Percentiles rank a stretch among this genome's conserved stretches.
Conservation (phyloP, 2,113 vertebrate species). For the Thermophis baileyi region DNA sequence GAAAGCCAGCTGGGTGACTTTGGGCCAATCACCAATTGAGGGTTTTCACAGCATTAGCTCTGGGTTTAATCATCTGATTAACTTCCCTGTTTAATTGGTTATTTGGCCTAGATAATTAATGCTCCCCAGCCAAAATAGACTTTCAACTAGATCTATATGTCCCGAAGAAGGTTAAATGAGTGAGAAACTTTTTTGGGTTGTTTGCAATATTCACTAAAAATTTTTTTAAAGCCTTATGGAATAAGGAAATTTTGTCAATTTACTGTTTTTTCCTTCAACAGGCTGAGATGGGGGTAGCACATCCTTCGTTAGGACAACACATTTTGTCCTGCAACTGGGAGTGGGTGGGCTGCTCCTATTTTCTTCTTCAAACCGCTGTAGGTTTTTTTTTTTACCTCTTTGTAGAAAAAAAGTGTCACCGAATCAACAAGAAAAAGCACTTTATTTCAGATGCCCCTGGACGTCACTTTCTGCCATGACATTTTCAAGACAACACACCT, state of each 20-base stretch:
- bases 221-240: background rate
- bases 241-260: background rate
- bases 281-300: background rate
- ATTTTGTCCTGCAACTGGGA: background rate
- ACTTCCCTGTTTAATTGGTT: background rate
- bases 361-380: rapidly evolving
- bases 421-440: rapidly evolving
- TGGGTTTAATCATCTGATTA: background rate
- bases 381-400: background rate
- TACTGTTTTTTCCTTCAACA: background rate
- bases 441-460: background rate
- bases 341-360: rapidly evolving
- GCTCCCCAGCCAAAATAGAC: background rate
- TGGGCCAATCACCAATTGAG: too few species aligned
- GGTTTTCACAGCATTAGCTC: background rate
- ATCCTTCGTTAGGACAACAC: background rate
- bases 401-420: background rate
- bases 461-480: background rate
- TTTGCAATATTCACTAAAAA: conserved; percentile 8
- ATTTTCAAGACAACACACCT: background rate
- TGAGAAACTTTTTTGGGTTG: background rate
- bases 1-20: too few species aligned
- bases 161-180: background rate
- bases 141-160: background rate
- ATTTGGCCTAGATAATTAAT: background rate